These are phyloP conservation scores for Oostethus manadensis DNA, from an alignment of 2,113 vertebrate species.

Conservation along the genomic window DNA sequence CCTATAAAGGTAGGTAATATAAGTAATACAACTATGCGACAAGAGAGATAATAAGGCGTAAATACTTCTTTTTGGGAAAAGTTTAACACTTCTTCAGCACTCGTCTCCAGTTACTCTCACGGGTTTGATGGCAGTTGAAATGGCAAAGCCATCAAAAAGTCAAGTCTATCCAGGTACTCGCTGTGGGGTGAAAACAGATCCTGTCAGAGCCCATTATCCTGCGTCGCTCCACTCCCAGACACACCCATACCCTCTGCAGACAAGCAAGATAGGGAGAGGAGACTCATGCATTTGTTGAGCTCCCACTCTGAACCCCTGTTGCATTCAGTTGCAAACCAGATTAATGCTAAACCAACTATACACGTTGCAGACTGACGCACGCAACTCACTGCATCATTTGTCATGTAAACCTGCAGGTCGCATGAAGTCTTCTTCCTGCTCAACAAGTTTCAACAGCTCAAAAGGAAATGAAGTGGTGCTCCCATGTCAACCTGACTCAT, in stretches of 20 bases:
- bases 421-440: slow-evolving; percentile 16
- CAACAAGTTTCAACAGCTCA: slow-evolving; percentile 9
- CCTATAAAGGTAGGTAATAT: no score
- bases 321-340: not conserved
- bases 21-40: no score
- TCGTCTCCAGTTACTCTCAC: slow-evolving; percentile 4
- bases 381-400: not conserved
- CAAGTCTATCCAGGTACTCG: slow-evolving; percentile 36
- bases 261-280: not conserved
- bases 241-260: slow-evolving; percentile 39
- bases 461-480: slow-evolving; percentile 6
- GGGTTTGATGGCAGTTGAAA: slow-evolving; percentile 22
- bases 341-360: not conserved
- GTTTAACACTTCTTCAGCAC: not conserved
- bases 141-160: slow-evolving; percentile 20
- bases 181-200: slow-evolving; percentile 61
- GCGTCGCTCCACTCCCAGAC: slow-evolving; percentile 48
- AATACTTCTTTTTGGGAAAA: slow-evolving; percentile 2
- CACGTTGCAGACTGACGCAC: no score
- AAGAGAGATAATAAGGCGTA: no score
- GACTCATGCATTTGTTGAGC: not conserved
- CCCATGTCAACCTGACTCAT: slow-evolving; percentile 2
- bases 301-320: not conserved
- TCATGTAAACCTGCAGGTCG: not conserved
- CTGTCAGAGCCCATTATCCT: slow-evolving; percentile 45